Conservation (phyloP, 2,113 vertebrate genomes). For the Myrmecophaga tridactyla region DNA sequence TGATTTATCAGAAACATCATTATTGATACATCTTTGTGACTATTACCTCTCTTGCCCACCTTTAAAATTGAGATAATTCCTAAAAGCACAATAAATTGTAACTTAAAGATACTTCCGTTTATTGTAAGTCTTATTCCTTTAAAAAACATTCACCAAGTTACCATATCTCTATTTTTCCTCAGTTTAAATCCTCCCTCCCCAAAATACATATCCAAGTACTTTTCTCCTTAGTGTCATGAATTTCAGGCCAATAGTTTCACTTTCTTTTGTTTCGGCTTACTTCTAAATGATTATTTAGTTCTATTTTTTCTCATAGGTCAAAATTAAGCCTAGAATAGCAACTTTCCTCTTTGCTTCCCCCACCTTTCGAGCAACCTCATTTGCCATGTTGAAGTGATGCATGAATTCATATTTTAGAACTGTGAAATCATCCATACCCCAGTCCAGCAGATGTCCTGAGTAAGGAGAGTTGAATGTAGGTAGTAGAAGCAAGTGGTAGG, state of each 20-base stretch:
- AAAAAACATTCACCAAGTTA: background rate
- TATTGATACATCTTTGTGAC: background rate
- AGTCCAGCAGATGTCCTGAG: background rate
- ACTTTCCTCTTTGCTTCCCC: background rate
- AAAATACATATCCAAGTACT: background rate
- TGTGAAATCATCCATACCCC: background rate
- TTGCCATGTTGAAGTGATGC: background rate
- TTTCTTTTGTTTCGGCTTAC: background rate
- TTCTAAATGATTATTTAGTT: slow-evolving; percentile 33
- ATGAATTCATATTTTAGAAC: slow-evolving; percentile 20
- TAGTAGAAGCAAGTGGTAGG: background rate
- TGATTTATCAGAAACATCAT: background rate
- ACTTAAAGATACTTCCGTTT: slow-evolving; percentile 24
- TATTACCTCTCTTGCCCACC: background rate
- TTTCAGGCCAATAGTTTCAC: background rate
- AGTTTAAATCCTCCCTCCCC: background rate
- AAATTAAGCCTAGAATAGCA: slow-evolving; percentile 28
- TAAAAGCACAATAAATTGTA: slow-evolving; percentile 47
- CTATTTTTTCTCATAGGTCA: slow-evolving; percentile 20
- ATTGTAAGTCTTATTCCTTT: background rate
- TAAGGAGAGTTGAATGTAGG: background rate
- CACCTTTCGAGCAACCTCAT: background rate
- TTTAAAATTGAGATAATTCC: slow-evolving; percentile 64
- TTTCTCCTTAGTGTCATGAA: background rate
- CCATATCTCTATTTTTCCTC: background rate